Conservation (phyloP, 2,113 vertebrate species). For the Lutjanus erythropterus region DNA sequence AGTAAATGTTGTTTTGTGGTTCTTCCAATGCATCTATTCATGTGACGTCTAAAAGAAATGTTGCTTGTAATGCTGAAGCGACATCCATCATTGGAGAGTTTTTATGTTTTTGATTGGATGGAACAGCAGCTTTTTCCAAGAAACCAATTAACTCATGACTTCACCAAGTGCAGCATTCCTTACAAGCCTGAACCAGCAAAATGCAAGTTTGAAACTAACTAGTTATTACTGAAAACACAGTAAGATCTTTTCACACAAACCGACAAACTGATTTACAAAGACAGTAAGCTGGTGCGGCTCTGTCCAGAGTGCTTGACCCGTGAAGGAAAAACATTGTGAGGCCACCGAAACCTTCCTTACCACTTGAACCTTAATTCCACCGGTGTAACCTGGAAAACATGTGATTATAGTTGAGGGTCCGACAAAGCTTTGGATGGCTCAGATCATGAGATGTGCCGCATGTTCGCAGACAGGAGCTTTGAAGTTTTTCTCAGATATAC, state of each 20-base stretch:
- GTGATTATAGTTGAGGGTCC: slow-evolving; percentile 44
- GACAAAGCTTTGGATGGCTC: slow-evolving; percentile 39
- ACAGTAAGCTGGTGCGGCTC: not conserved
- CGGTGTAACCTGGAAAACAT: slow-evolving; percentile 51
- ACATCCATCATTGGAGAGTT: not conserved
- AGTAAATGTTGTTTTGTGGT: not conserved
- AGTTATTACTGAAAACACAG: not conserved
- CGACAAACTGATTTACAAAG: not conserved
- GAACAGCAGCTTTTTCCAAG: slow-evolving; percentile 3
- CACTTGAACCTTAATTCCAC: slow-evolving; percentile 48
- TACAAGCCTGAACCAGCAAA: not conserved
- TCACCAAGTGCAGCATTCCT: not conserved
- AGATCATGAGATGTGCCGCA: slow-evolving; percentile 59
- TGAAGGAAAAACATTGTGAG: slow-evolving; percentile 3
- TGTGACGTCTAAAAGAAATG: not conserved
- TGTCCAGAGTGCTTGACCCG: slow-evolving; percentile 24
- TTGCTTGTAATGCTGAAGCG: not conserved
- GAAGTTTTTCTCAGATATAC: slow-evolving; percentile 46
- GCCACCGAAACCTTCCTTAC: not conserved
- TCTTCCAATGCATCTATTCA: not conserved
- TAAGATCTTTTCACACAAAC: not conserved
- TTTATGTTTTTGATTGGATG: not conserved
- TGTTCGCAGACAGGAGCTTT: slow-evolving; percentile 38
- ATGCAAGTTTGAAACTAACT: not conserved
- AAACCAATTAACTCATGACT: not conserved